Conservation (phyloP, 2,888 invertebrate species). For the Phalera bucephala region DNA sequence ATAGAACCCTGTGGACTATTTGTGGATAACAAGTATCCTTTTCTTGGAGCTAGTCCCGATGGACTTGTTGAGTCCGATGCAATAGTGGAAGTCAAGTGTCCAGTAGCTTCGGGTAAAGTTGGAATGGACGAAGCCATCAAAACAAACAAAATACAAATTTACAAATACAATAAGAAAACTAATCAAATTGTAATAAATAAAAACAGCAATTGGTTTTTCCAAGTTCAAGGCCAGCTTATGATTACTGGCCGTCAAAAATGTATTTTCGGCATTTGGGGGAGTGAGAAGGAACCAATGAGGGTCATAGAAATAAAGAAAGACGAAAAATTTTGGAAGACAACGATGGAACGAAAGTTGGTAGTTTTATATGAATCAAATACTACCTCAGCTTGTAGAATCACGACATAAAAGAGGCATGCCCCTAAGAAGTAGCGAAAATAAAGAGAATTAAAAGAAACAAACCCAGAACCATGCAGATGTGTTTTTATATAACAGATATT, state of each 20-base stretch:
- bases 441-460: no score
- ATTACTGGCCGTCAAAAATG: conserved; percentile 3
- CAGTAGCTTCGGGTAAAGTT: conserved; percentile 1
- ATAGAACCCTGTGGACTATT: conserved; percentile 7
- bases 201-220: conserved; percentile 4
- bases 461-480: no score
- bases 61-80: neutral
- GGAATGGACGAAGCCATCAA: conserved; percentile 1
- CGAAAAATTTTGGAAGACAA: no score
- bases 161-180: neutral
- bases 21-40: conserved; percentile 2
- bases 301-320: no score
- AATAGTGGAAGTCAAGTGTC: conserved; percentile 6
- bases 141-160: conserved; percentile 2
- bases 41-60: conserved; percentile 5
- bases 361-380: neutral
- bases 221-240: conserved; percentile 7
- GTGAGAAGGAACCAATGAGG: no score
- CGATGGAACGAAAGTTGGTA: neutral
- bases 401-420: no score
- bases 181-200: neutral
- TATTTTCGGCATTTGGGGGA: neutral
- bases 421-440: no score
- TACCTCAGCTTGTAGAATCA: neutral
- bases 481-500: no score